These are phyloP conservation scores for Grapholita molesta DNA, from an alignment of 1,140 invertebrate species.

Conservation along the genomic window DNA sequence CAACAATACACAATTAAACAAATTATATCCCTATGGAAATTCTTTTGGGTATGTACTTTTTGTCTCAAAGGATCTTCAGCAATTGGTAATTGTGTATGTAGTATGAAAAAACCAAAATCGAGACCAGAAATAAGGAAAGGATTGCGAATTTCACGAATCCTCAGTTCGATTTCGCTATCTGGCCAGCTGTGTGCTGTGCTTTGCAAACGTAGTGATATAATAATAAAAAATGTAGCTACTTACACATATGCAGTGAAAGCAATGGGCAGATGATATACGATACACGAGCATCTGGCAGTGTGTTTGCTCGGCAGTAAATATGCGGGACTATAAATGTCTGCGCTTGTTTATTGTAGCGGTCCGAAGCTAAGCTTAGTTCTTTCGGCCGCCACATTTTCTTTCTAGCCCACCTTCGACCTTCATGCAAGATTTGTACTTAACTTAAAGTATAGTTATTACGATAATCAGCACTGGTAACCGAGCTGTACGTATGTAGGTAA, in stretches of 20 bases:
- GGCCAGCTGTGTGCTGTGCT: neutral
- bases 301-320: slow-evolving; percentile 11
- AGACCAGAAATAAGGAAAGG: neutral
- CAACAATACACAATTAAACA: no score
- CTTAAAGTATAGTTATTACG: no score
- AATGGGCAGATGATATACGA: slow-evolving; percentile 10
- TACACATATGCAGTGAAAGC: slow-evolving; percentile 6
- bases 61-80: no score
- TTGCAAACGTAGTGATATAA: neutral
- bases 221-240: neutral
- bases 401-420: no score
- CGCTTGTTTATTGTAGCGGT: neutral
- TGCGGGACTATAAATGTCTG: slow-evolving; percentile 4
- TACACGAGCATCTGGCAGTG: slow-evolving; percentile 3
- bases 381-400: neutral
- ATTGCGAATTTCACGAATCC: neutral
- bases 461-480: no score
- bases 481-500: no score
- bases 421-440: no score
- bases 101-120: no score
- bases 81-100: no score
- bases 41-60: no score
- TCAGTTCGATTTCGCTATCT: neutral
- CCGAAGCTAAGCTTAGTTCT: neutral
- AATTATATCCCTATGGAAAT: no score